These are phyloP conservation scores for Caenorhabditis virilis DNA, from an alignment of 2,888 invertebrate species.

Conservation along the genomic window DNA sequence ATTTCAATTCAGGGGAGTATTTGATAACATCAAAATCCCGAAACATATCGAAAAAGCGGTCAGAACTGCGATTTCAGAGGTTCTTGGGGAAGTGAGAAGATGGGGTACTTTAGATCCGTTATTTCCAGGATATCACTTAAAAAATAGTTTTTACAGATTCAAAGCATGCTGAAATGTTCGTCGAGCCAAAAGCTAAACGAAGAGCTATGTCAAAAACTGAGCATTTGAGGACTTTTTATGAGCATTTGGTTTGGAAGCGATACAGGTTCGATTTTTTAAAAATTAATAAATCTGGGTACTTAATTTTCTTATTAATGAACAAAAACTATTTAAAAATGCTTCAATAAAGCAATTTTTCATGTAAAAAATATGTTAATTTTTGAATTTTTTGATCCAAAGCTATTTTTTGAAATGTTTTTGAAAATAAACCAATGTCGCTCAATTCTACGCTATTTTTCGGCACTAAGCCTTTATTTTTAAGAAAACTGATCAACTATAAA, in stretches of 20 bases:
- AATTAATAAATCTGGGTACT: too few relatives aligned
- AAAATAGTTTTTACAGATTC: slow-evolving; percentile 32
- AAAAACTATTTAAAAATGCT: too few relatives aligned
- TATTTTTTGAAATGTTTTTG: too few relatives aligned
- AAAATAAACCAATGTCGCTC: too few relatives aligned
- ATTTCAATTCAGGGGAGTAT: slow-evolving; percentile 30
- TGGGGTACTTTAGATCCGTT: slow-evolving; percentile 28
- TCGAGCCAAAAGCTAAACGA: slow-evolving; percentile 24
- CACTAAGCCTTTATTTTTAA: too few relatives aligned
- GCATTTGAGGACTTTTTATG: slow-evolving; percentile 50
- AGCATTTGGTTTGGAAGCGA: slow-evolving; percentile 40
- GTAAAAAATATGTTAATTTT: too few relatives aligned
- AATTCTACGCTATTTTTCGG: too few relatives aligned
- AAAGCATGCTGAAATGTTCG: slow-evolving; percentile 54
- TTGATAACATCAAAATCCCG: slow-evolving; percentile 29
- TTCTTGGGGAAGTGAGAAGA: slow-evolving; percentile 35
- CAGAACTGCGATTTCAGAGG: slow-evolving; percentile 24
- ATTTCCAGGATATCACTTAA: not conserved
- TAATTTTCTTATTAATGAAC: too few relatives aligned
- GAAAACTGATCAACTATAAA: too few relatives aligned
- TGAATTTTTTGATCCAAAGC: too few relatives aligned
- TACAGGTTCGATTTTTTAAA: slow-evolving; percentile 26
- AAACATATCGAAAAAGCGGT: slow-evolving; percentile 13
- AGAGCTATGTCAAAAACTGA: slow-evolving; percentile 45
- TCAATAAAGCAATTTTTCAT: too few relatives aligned